Evolutionary conservation across 2,797 vertebrate species (phyloP).

Genomic region (Falco berigora): DNA sequence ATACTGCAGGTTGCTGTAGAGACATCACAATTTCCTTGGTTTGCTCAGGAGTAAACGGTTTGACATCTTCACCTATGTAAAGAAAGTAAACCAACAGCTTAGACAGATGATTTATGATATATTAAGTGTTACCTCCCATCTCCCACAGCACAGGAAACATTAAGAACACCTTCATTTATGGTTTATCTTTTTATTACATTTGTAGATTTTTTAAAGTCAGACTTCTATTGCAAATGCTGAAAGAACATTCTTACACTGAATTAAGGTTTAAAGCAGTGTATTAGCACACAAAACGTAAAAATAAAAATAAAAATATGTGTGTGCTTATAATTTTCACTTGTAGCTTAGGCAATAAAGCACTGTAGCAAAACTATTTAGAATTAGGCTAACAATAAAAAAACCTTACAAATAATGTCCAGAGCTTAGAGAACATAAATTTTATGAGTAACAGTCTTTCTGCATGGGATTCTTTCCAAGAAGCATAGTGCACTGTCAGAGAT

Average conservation of each 20-base stretch:
- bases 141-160: neutral
- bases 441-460: neutral
- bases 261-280: neutral
- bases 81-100: neutral
- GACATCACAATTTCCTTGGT: conserved; percentile 77
- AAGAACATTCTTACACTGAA: neutral
- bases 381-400: conserved; percentile 14
- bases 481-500: neutral
- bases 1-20: conserved; percentile 84
- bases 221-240: neutral
- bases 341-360: neutral
- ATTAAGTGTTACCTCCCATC: neutral
- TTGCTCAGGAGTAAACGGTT: conserved; percentile 84
- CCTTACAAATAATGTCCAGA: neutral
- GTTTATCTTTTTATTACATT: neutral
- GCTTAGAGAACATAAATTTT: conserved; percentile 9
- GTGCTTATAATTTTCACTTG: conserved; percentile 32
- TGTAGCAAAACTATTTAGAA: neutral
- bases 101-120: neutral
- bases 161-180: neutral
- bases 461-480: neutral
- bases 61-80: conserved; percentile 63
- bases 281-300: neutral
- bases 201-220: neutral
- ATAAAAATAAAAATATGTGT: neutral